A percentile compares a stretch with the other conserved stretches of the same genome.
These are phyloP conservation scores for Nymphicus hollandicus DNA, from an alignment of 2,113 vertebrate genomes.

Conservation along the genomic window DNA sequence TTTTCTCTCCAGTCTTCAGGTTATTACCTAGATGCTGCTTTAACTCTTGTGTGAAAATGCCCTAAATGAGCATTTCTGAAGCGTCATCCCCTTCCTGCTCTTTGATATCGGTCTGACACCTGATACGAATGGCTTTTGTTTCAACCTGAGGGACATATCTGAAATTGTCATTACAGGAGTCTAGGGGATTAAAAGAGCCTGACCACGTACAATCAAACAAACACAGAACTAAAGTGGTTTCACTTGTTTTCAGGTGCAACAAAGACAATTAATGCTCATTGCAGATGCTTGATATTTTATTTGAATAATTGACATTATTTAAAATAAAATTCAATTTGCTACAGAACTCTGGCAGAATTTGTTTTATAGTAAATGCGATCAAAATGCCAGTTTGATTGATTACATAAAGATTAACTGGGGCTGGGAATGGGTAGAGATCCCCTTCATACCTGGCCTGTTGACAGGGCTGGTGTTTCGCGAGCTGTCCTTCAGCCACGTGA, in stretches of 20 bases:
- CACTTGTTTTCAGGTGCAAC: not conserved
- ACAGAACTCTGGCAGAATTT: not conserved
- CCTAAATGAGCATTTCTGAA: not conserved
- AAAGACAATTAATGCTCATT: not conserved
- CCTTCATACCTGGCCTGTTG: not conserved
- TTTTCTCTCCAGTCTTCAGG: not conserved
- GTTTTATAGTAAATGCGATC: not conserved
- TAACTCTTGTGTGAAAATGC: not conserved
- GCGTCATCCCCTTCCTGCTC: not conserved
- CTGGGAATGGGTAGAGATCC: rapidly evolving
- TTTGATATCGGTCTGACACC: not conserved
- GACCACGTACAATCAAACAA: not conserved
- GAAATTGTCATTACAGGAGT: not conserved
- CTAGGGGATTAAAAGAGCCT: not conserved
- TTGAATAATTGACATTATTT: not conserved
- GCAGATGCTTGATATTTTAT: not conserved
- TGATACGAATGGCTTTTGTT: not conserved
- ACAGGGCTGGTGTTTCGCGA: not conserved
- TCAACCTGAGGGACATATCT: not conserved
- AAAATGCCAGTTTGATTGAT: not conserved
- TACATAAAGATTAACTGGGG: not conserved
- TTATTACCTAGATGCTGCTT: not conserved
- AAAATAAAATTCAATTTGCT: constrained; percentile 34
- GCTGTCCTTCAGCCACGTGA: too few species aligned
- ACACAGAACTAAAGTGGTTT: not conserved